These are phyloP conservation scores for Athalia circularis DNA, from an alignment of 2,888 invertebrate genomes.

Conservation along the genomic window DNA sequence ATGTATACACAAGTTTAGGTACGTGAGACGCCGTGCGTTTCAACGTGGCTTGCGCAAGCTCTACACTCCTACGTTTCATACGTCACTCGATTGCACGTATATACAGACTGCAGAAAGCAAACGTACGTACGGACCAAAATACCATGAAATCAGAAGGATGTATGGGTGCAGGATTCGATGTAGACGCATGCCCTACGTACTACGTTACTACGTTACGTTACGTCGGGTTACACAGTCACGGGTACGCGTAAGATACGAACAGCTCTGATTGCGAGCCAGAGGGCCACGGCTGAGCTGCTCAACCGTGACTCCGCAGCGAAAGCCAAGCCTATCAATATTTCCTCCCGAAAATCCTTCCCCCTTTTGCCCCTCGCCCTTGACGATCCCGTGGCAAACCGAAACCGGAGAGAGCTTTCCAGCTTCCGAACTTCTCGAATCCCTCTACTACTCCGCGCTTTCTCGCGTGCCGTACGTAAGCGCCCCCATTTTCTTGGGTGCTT, in stretches of 20 bases:
- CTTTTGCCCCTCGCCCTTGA: not conserved
- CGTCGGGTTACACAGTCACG: not conserved
- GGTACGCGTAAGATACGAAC: not conserved
- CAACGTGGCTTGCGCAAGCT: not conserved
- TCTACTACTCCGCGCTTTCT: not conserved
- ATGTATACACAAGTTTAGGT: no score
- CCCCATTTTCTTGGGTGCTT: not conserved
- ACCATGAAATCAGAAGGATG: not conserved
- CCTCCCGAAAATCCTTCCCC: constrained; percentile 61
- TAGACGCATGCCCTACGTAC: no score
- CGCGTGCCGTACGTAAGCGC: not conserved
- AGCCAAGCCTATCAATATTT: constrained; percentile 73
- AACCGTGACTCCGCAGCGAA: constrained; percentile 73
- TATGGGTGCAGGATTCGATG: not conserved
- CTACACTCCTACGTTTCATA: not conserved
- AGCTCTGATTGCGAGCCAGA: constrained; percentile 48
- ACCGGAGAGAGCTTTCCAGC: no score
- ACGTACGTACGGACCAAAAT: no score
- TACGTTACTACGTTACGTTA: no score
- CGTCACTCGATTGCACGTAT: no score
- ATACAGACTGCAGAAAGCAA: no score
- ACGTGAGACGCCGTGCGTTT: constrained; percentile 35
- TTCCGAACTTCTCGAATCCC: not conserved
- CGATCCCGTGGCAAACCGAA: not conserved
- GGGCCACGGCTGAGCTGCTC: constrained; percentile 66